Base-by-base conservation (phyloP, 1,140 invertebrate species). In the Leptinotarsa lineolata region DNA sequence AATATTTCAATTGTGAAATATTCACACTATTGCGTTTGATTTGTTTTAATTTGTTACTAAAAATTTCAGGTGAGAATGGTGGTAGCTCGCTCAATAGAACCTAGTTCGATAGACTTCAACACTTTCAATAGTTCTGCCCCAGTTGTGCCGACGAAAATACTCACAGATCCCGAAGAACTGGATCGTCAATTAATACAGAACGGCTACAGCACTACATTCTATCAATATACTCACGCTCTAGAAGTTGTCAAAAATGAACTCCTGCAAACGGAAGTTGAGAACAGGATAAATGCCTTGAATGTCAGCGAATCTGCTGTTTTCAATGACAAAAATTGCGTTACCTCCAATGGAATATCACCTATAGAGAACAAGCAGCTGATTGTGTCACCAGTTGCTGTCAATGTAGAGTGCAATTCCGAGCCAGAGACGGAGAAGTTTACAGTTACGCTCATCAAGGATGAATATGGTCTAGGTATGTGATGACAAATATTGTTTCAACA, bases 51-150 rank as follows among this genome's bases (percentile, higher is more conserved):
- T 39, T 39, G 30, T 11, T 39, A 11, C 8, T 39, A 0, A 39
- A n/a, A 13, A 39, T 80, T 81, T 24, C 66, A 81, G 80, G 95
- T 98, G 68, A 89, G 95, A 72, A 89, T 98, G 79, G 90, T 98
- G 60, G 96, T 98, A 22, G 96, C 95, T 15, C 88, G 96, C 73
- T 92, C 93, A 13, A 89, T 94, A 16, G 93, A 95, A 82, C 91
- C 93, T 11, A 88, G 90, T 39, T 89, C 91, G 16, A 87, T 88
- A 45, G 90, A 92, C 81, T 87, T 86, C 78, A 84, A 89, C 80
- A 84, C 91, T 46, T 85, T 83, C 70, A 87, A 86, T 54, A 89
- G 88, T 75, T 88, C 88, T 69, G 89, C 92, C 30, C 92, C 93
- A 65, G 90, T 95, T 74, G 93, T 95, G 72, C 93, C 93, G 70